phyloP scores from a whole-genome alignment of 2,797 vertebrate species.

The Peromyscus nudipes region DNA sequence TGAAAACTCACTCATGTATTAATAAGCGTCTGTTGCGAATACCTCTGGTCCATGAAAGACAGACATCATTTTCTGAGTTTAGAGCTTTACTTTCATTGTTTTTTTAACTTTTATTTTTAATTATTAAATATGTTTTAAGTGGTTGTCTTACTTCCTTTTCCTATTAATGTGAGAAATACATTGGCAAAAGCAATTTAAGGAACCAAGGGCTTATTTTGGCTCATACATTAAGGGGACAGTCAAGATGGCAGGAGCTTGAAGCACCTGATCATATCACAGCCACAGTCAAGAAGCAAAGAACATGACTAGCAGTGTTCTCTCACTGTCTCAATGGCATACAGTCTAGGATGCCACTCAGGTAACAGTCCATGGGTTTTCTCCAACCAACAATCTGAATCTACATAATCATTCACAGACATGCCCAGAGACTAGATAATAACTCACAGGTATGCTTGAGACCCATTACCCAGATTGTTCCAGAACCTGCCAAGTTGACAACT shows the following conservation, averaged over 20 bases:
- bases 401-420: neutral
- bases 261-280: neutral
- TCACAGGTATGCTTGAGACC: neutral
- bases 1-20: neutral
- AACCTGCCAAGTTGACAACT: neutral
- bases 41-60: neutral
- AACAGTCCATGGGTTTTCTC: neutral
- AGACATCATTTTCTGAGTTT: neutral
- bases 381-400: neutral
- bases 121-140: neutral
- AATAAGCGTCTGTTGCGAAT: slow-evolving; percentile 22
- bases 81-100: neutral
- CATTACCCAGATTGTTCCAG: neutral
- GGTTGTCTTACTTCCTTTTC: neutral
- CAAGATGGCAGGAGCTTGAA: neutral
- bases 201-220: neutral
- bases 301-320: neutral
- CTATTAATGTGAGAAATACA: neutral
- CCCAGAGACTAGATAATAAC: neutral
- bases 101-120: neutral
- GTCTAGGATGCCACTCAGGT: neutral
- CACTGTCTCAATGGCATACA: neutral
- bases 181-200: neutral
- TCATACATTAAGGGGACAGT: neutral
- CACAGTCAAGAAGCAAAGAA: neutral